Evolutionary conservation across 2,113 vertebrate genomes (phyloP).

Genomic region (Machaerirhynchus nigripectus): DNA sequence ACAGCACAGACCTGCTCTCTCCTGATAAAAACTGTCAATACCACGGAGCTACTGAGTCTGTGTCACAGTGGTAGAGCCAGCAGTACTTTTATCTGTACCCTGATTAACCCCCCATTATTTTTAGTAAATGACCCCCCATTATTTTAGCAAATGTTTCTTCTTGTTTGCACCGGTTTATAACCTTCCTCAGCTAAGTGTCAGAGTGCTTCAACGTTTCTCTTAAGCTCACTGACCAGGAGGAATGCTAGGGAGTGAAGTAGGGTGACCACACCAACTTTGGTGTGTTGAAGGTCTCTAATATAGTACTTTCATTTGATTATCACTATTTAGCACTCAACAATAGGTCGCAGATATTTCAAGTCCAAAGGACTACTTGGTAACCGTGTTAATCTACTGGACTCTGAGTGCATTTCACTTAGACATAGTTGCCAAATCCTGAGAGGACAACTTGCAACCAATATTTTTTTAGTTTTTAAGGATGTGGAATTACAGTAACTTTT

Average conservation of each 20-base stretch:
- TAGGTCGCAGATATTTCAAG: background rate
- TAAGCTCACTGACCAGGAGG: background rate
- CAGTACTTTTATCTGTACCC: background rate
- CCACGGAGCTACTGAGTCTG: background rate
- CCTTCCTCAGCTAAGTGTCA: background rate
- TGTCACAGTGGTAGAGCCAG: background rate
- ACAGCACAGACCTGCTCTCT: background rate
- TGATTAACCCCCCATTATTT: background rate
- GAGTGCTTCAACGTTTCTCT: background rate
- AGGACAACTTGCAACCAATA: background rate
- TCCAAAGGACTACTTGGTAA: background rate
- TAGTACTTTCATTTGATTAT: background rate
- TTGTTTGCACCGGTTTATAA: background rate
- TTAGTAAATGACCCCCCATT: background rate
- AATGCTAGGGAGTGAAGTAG: background rate
- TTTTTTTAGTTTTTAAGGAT: background rate
- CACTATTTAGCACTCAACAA: background rate
- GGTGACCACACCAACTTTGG: rapidly evolving
- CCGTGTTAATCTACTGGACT: background rate
- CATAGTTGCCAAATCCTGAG: background rate
- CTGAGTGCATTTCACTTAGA: background rate
- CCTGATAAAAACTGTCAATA: rapidly evolving
- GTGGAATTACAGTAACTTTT: background rate
- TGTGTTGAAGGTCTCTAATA: background rate
- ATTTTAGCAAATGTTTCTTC: background rate